Evolutionary conservation across 64 coral and sea anemone genomes (phyloP).

Genomic region (Actinia equina): DNA sequence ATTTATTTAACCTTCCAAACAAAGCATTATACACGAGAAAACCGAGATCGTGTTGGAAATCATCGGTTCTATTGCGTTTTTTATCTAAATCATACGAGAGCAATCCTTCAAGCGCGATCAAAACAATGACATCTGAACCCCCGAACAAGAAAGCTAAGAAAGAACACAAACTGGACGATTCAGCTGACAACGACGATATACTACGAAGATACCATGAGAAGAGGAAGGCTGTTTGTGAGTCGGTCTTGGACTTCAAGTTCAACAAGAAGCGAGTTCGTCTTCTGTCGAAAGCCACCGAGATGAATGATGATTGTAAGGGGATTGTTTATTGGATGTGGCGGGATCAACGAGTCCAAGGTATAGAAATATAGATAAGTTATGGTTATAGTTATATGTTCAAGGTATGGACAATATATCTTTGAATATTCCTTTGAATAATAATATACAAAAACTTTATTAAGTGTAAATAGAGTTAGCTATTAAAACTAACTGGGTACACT

Average conservation of each 20-base stretch:
- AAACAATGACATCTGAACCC: conserved; percentile 32
- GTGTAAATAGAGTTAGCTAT: too few relatives aligned
- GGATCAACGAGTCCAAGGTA: conserved; percentile 68
- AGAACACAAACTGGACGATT: conserved; percentile 7
- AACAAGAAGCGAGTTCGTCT: conserved; percentile 68
- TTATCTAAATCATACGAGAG: not conserved
- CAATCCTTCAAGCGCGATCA: not conserved
- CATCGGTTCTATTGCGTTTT: not conserved
- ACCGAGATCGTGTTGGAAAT: not conserved
- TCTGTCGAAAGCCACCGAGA: conserved; percentile 25
- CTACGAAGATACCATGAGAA: conserved; percentile 20
- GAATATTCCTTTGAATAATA: too few relatives aligned
- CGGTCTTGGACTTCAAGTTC: conserved; percentile 47
- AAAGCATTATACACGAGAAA: not conserved
- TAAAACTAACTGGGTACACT: too few relatives aligned
- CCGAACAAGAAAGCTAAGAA: conserved; percentile 34
- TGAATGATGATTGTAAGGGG: conserved; percentile 38
- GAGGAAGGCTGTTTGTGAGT: conserved; percentile 37
- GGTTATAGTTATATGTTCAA: too few relatives aligned
- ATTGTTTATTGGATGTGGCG: conserved; percentile 81
- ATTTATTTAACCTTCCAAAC: not conserved
- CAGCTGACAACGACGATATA: not conserved
- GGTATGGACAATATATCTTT: too few relatives aligned
- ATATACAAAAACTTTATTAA: too few relatives aligned
- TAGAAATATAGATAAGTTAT: too few relatives aligned